Base-by-base conservation (phyloP, 2,888 invertebrate species). In the Malacosoma neustria region DNA sequence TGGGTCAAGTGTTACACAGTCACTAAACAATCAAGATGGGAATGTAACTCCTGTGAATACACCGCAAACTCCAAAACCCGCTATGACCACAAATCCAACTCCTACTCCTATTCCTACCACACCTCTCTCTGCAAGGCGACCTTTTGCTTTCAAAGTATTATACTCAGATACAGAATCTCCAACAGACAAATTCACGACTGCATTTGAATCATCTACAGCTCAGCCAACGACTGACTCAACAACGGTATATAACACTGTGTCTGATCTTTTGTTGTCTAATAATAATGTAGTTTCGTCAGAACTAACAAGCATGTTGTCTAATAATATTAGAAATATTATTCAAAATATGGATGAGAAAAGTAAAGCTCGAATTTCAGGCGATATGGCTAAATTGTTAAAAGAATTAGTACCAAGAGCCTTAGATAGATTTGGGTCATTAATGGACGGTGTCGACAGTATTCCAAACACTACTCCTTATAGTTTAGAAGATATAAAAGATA, bases 231-330 rank as follows among this genome's bases (percentile, higher is more conserved):
- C 80, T 68, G 76, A 81, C 66, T 64, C 81, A 53, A 62, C 67
- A 73, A 85, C 62, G 84, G 85, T 85, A 84, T 75, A 68, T 77
- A 84, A 79, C 51, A 80, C 76, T 64, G 76, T 81, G 49, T 82
- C 84, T 61, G 82, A 84, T 74, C 72, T 84, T 59, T 72, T 84
- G 61, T 62, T 82, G 55, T 68, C 75, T 49, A 80, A 77, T 68
- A 85, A 81, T 48, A 74, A 75, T 58, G 57, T 84, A 71, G 74
- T 85, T 36, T 85, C 85, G 42, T 73, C 77, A 44, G 82, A 80
- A 80, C 76, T 85, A 85, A 85, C 85, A 68, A 84, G 84, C 84
- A 85, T 84, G 84, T 72, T 85, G 48, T 69, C 84, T 51, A 81
- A 73, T 75, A 81, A 80, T 53, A 85, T 85, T 54, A 72, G 59